These are phyloP conservation scores for Cheumatopsyche charites DNA, from an alignment of 1,140 invertebrate genomes.

Conservation along the genomic window DNA sequence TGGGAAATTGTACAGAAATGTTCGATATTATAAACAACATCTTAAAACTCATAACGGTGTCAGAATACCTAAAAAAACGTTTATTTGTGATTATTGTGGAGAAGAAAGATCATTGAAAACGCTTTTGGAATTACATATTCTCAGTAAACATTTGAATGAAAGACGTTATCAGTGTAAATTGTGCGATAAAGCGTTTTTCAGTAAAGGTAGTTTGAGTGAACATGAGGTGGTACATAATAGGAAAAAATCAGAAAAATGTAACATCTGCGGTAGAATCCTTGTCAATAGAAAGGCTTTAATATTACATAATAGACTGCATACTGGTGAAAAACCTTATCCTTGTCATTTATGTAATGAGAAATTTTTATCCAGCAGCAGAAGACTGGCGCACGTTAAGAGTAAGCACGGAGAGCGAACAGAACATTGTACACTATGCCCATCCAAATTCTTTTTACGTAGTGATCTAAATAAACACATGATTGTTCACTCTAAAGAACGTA, in stretches of 20 bases:
- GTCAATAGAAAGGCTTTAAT: slow-evolving; percentile 58
- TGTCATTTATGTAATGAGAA: slow-evolving; percentile 71
- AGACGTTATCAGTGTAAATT: slow-evolving; percentile 58
- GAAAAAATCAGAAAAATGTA: slow-evolving; percentile 58
- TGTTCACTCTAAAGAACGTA: slow-evolving; percentile 31
- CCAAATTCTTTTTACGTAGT: slow-evolving; percentile 39
- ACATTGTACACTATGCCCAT: slow-evolving; percentile 28
- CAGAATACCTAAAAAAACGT: slow-evolving; percentile 52
- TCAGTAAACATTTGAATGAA: slow-evolving; percentile 61
- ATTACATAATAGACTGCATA: slow-evolving; percentile 65
- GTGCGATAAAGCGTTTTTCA: slow-evolving; percentile 59
- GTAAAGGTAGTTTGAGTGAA: slow-evolving; percentile 56
- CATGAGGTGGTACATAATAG: slow-evolving; percentile 59
- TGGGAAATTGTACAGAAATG: slow-evolving; percentile 55
- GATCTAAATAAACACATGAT: slow-evolving; percentile 43
- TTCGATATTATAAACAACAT: slow-evolving; percentile 55
- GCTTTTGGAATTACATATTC: slow-evolving; percentile 58
- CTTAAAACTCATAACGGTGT: slow-evolving; percentile 54
- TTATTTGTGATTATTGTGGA: slow-evolving; percentile 57
- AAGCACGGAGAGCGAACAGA: slow-evolving; percentile 53
- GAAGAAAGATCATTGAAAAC: slow-evolving; percentile 56
- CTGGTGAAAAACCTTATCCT: slow-evolving; percentile 76
- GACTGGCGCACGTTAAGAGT: slow-evolving; percentile 56
- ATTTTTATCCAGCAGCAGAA: slow-evolving; percentile 58
- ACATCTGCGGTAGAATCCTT: slow-evolving; percentile 57